A percentile compares a stretch with the other conserved stretches of the same genome.
Evolutionary conservation across 2,113 vertebrate genomes (phyloP).

Genomic region (Collichthys lucidus): DNA sequence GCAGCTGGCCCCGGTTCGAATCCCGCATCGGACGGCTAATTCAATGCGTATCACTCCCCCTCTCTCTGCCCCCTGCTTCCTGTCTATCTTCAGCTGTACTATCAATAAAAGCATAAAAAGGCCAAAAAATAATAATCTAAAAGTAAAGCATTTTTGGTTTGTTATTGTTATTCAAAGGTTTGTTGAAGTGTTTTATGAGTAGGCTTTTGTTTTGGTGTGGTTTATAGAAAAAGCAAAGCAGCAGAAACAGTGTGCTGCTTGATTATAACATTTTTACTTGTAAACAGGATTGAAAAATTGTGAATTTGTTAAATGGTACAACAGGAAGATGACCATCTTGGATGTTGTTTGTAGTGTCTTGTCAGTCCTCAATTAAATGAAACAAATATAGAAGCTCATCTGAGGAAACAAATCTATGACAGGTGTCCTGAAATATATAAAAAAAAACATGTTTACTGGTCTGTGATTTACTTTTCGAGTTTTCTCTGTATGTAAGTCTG

Average conservation of each 20-base stretch:
- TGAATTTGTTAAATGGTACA: neutral
- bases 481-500: slow-evolving; percentile 13
- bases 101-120: no score
- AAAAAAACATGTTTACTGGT: neutral
- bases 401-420: no score
- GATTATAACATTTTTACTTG: neutral
- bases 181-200: neutral
- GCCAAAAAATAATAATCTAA: no score
- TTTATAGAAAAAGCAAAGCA: neutral
- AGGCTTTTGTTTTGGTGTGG: neutral
- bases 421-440: neutral
- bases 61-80: no score
- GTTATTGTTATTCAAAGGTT: neutral
- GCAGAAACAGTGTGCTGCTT: neutral
- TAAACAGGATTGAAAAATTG: neutral
- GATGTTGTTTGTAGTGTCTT: neutral
- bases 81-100: no score
- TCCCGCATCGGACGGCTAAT: no score
- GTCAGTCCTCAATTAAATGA: neutral
- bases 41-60: no score
- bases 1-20: no score
- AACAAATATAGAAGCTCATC: neutral
- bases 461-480: neutral
- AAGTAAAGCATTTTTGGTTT: neutral
- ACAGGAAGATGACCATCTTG: neutral